These are phyloP conservation scores for Coenonympha arcania DNA, from an alignment of 2,888 invertebrate genomes.

Conservation along the genomic window DNA sequence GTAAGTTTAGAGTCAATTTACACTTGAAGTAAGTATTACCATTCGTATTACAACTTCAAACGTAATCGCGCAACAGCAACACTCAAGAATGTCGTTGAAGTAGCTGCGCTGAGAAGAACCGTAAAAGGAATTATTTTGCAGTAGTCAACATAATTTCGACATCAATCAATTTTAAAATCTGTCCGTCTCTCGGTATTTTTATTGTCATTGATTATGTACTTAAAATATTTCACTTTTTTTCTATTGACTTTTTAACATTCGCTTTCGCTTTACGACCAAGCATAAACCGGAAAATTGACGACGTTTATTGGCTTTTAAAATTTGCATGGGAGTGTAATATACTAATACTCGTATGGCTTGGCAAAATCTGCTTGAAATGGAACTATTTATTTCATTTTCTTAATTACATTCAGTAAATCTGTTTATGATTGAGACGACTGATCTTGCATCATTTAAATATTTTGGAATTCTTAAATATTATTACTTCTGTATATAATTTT, in stretches of 20 bases:
- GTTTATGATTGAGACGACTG: no score
- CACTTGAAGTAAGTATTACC: neutral
- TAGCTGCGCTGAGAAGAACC: slow-evolving; percentile 19
- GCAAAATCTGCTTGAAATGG: no score
- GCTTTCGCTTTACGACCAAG: slow-evolving; percentile 3
- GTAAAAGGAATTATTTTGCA: slow-evolving; percentile 26
- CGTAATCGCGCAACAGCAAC: slow-evolving; percentile 7
- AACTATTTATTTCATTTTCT: no score
- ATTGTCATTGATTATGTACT: neutral
- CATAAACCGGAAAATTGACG: slow-evolving; percentile 4
- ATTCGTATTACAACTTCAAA: neutral
- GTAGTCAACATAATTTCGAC: slow-evolving; percentile 7
- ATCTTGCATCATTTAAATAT: no score
- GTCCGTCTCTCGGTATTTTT: neutral
- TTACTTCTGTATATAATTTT: no score
- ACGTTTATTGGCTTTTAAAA: neutral
- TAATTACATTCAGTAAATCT: no score
- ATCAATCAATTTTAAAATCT: slow-evolving; percentile 24
- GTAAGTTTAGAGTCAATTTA: neutral
- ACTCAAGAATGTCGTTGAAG: slow-evolving; percentile 15
- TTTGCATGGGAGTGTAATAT: neutral
- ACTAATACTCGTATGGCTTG: no score
- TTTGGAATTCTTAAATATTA: no score
- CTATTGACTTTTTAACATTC: neutral
- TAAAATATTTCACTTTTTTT: neutral